Evolutionary conservation across 2,113 vertebrate genomes (phyloP).

Genomic region (Passer domesticus): DNA sequence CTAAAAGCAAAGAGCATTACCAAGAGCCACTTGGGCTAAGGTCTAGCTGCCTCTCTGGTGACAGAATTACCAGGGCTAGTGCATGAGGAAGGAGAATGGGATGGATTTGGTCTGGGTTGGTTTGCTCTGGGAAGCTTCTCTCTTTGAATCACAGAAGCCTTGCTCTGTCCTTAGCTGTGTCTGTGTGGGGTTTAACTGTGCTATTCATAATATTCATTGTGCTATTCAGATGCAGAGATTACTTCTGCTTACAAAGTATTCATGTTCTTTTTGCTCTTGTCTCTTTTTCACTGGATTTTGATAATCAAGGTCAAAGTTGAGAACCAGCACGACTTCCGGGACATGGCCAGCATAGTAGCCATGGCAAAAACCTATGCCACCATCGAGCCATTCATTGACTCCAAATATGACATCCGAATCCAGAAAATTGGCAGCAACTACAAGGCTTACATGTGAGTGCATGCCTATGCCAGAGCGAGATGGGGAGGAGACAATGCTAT

Average conservation of each 20-base stretch:
- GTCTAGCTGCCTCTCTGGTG: neutral
- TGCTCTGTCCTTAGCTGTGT: neutral
- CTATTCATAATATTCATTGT: neutral
- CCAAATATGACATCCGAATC: conserved; percentile 96
- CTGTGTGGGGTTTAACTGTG: neutral
- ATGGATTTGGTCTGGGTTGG: neutral
- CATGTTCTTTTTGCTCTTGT: conserved; percentile 9
- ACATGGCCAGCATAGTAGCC: conserved; percentile 93
- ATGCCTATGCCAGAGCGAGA: neutral
- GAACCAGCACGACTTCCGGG: conserved; percentile 92
- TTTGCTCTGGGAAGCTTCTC: neutral
- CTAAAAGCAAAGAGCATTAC: neutral
- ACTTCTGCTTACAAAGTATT: neutral
- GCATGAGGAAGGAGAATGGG: neutral
- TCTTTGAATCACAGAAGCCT: neutral
- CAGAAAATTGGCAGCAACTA: conserved; percentile 98
- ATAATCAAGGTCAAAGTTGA: conserved; percentile 91
- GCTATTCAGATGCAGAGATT: neutral
- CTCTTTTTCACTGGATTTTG: conserved; percentile 1
- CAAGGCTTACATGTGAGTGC: conserved; percentile 97
- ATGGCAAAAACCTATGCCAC: conserved; percentile 94
- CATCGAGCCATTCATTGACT: conserved; percentile 88
- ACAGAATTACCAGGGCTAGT: neutral
- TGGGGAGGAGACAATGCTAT: neutral
- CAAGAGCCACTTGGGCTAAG: neutral